These are phyloP conservation scores for Choristoneura fumiferana DNA, from an alignment of 1,140 invertebrate species.

Conservation along the genomic window DNA sequence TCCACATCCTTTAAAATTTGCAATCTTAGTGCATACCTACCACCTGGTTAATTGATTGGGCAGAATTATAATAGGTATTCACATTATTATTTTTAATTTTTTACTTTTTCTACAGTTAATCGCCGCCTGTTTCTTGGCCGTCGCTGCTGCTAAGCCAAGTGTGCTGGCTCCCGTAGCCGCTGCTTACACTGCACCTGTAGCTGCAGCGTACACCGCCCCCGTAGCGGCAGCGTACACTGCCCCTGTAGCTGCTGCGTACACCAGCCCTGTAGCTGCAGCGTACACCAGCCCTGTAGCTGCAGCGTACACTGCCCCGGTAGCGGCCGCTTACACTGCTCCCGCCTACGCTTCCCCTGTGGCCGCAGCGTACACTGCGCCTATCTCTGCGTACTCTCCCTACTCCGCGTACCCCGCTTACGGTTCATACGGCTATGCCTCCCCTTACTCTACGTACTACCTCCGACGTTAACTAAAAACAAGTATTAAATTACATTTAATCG, in stretches of 20 bases:
- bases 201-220: conserved; percentile 47
- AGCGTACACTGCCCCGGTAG: conserved; percentile 46
- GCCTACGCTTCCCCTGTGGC: conserved; percentile 32
- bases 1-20: too few species aligned
- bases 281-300: conserved; percentile 27
- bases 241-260: conserved; percentile 54
- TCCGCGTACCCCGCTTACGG: conserved; percentile 34
- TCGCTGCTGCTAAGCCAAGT: conserved; percentile 65
- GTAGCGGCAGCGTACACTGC: conserved; percentile 56
- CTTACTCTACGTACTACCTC: conserved; percentile 46
- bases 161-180: conserved; percentile 29
- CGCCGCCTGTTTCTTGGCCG: conserved; percentile 64
- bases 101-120: conserved; percentile 63
- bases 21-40: too few species aligned
- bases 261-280: conserved; percentile 50
- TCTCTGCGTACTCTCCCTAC: conserved; percentile 45
- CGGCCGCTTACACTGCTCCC: conserved; percentile 32
- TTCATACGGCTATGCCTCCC: conserved; percentile 34
- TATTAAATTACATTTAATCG: neutral
- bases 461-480: conserved; percentile 25
- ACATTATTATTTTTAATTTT: neutral
- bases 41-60: too few species aligned
- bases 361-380: conserved; percentile 47
- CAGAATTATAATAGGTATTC: too few species aligned
- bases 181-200: conserved; percentile 26